phyloP scores from a whole-genome alignment of 2,113 vertebrate genomes.

The Amphiprion ocellaris region DNA sequence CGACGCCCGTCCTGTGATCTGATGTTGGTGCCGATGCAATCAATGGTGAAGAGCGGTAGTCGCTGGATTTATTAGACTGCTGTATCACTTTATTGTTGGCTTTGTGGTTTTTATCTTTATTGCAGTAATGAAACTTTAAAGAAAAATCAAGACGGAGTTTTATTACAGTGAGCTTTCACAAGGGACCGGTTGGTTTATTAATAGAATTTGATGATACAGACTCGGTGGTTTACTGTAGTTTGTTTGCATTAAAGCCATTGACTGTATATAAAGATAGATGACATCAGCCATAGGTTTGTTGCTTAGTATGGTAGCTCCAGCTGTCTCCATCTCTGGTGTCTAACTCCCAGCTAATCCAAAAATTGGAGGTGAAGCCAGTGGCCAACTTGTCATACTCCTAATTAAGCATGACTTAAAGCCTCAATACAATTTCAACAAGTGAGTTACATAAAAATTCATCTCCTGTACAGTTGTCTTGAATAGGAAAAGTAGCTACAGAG shows the following conservation, averaged over 20 bases:
- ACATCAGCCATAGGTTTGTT: too few relatives aligned
- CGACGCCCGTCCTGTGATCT: background rate
- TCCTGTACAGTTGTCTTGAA: too few relatives aligned
- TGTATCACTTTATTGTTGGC: constrained; percentile 27
- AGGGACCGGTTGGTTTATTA: background rate
- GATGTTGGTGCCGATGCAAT: constrained; percentile 21
- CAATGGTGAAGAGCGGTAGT: constrained; percentile 7
- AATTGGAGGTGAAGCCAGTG: too few relatives aligned
- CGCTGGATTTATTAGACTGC: constrained; percentile 6
- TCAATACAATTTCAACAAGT: too few relatives aligned
- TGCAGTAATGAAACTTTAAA: constrained; percentile 7
- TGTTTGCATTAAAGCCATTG: background rate
- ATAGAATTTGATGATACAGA: background rate
- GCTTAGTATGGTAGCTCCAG: too few relatives aligned
- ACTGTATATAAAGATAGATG: too few relatives aligned
- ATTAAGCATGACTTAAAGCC: too few relatives aligned
- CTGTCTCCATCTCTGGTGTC: too few relatives aligned
- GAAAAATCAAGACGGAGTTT: constrained; percentile 5
- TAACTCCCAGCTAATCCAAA: too few relatives aligned
- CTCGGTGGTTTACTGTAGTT: background rate
- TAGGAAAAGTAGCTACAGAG: too few relatives aligned
- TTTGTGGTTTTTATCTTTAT: constrained; percentile 33
- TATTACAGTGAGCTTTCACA: background rate
- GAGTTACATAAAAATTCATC: too few relatives aligned
- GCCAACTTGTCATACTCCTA: too few relatives aligned